Evolutionary conservation across 2,888 invertebrate species (phyloP).

Genomic region (Ophonus ardosiacus): DNA sequence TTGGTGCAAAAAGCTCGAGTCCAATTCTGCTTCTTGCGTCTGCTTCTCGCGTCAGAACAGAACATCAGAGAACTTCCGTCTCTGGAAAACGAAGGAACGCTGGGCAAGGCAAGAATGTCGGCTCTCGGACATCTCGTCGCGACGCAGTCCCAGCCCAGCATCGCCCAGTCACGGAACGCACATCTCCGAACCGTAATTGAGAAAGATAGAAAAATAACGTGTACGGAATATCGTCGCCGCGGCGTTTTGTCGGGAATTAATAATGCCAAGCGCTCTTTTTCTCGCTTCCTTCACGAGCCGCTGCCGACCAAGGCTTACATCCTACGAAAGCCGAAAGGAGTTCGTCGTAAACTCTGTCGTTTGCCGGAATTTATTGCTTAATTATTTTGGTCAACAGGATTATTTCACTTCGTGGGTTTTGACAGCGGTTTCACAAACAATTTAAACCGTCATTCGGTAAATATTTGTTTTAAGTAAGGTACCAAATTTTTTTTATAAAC

Average conservation of each 20-base stretch:
- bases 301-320: conserved; percentile 1
- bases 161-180: conserved; percentile 56
- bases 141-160: conserved; percentile 14
- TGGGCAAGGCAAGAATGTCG: conserved; percentile 13
- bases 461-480: neutral
- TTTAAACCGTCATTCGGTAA: conserved; percentile 65
- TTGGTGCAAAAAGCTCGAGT: neutral
- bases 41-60: neutral
- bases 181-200: conserved; percentile 58
- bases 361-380: conserved; percentile 66
- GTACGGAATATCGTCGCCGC: conserved; percentile 57
- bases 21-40: neutral
- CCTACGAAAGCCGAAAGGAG: neutral
- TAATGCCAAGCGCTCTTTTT: conserved; percentile 52
- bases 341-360: conserved; percentile 7
- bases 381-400: conserved; percentile 33
- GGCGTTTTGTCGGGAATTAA: conserved; percentile 58
- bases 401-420: neutral
- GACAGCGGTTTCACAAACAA: conserved; percentile 68
- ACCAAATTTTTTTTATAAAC: neutral
- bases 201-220: conserved; percentile 62
- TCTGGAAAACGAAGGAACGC: neutral
- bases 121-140: conserved; percentile 36
- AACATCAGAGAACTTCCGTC: neutral
- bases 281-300: conserved; percentile 12